Conservation (phyloP, 2,797 vertebrate species). For the Chaetodon trifasciatus region DNA sequence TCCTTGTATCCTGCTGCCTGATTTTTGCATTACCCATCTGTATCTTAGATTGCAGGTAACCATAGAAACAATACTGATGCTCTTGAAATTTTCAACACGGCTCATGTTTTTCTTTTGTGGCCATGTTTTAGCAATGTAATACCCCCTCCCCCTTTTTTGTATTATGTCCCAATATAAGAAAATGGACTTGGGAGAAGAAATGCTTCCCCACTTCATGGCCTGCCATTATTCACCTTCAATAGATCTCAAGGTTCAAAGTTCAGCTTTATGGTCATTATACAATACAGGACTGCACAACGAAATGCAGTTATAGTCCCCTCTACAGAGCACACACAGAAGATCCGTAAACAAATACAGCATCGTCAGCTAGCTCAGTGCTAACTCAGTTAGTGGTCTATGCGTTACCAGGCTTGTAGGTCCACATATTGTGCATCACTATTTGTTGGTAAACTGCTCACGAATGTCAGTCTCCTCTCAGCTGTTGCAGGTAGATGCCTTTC, state of each 20-base stretch:
- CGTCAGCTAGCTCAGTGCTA: too few relatives aligned
- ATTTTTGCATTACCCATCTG: not conserved
- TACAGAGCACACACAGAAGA: too few relatives aligned
- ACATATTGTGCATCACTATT: too few relatives aligned
- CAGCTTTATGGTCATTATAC: not conserved
- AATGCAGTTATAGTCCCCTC: not conserved
- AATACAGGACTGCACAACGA: not conserved
- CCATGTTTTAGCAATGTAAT: not conserved
- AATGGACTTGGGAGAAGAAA: not conserved
- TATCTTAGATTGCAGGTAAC: not conserved
- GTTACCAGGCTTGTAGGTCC: too few relatives aligned
- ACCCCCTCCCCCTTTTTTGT: not conserved
- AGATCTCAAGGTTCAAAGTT: not conserved
- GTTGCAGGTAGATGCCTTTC: not conserved
- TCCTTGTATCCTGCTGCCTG: not conserved
- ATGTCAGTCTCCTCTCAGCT: not conserved
- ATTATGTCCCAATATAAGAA: too few relatives aligned
- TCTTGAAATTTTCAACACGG: not conserved
- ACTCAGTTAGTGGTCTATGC: too few relatives aligned
- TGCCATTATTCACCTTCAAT: not conserved
- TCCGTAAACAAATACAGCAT: too few relatives aligned
- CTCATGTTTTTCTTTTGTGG: not conserved
- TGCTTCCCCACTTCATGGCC: too few relatives aligned
- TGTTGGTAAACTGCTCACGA: too few relatives aligned
- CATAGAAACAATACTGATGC: not conserved